A percentile compares a stretch with the other conserved stretches of the same genome.
Evolutionary conservation across 2,113 vertebrate genomes (phyloP).

Genomic region (Actinemys pallida): DNA sequence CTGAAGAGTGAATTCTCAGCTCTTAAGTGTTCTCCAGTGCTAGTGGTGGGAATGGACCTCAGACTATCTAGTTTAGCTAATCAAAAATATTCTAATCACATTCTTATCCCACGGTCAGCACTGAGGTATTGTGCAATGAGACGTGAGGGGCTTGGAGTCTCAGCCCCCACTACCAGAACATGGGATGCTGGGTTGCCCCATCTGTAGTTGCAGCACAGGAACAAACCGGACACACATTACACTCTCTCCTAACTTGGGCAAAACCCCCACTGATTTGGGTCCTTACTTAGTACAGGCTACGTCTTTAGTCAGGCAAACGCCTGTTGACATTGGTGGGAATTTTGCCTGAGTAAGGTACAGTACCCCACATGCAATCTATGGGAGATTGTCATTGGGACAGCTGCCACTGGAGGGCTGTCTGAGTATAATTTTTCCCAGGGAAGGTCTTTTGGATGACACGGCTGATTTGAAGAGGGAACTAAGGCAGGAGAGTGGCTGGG

Average conservation of each 20-base stretch:
- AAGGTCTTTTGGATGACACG: constrained; percentile 29
- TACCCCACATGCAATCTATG: neutral
- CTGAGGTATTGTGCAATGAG: neutral
- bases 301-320: neutral
- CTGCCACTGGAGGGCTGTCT: constrained; percentile 52
- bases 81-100: neutral
- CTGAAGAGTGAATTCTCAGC: neutral
- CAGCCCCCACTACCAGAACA: neutral
- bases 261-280: neutral
- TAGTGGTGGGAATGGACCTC: neutral
- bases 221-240: neutral
- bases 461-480: constrained; percentile 20
- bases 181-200: neutral
- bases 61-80: neutral
- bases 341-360: neutral
- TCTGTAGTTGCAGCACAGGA: neutral
- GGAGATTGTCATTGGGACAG: neutral
- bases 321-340: neutral
- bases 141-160: neutral
- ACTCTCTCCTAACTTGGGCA: neutral
- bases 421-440: neutral
- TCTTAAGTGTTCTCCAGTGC: neutral
- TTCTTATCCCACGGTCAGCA: neutral
- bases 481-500: neutral
- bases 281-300: neutral